Evolutionary conservation across 2,797 vertebrate species (phyloP).

Genomic region (Crocodylus rhombifer): DNA sequence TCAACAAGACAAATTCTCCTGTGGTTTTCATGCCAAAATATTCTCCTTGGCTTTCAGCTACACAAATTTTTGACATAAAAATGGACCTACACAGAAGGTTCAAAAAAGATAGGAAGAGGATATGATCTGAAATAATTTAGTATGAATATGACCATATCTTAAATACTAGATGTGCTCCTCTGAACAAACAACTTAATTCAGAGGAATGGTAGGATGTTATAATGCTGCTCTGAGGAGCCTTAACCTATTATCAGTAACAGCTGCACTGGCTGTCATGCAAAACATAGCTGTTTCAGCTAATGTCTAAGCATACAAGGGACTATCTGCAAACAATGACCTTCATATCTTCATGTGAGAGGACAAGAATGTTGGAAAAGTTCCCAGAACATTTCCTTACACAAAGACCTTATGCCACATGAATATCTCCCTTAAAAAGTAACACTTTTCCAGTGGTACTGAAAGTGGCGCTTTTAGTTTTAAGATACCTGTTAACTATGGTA

Average conservation of each 20-base stretch:
- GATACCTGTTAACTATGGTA: background rate
- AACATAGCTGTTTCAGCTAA: background rate
- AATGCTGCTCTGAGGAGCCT: background rate
- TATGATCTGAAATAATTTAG: background rate
- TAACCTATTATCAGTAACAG: background rate
- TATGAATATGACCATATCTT: background rate
- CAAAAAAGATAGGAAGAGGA: background rate
- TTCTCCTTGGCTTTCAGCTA: background rate
- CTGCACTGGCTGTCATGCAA: background rate
- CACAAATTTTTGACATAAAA: background rate
- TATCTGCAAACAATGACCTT: background rate
- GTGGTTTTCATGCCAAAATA: background rate
- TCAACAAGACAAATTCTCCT: background rate
- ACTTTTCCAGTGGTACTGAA: background rate
- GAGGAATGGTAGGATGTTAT: background rate
- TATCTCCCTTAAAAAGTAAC: background rate
- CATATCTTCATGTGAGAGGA: background rate
- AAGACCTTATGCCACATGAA: background rate
- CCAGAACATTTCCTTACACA: background rate
- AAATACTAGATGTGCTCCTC: background rate
- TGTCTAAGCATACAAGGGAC: background rate
- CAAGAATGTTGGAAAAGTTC: rapidly evolving
- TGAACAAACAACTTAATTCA: background rate
- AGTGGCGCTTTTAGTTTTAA: background rate
- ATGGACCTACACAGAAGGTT: background rate